Evolutionary conservation across 2,797 vertebrate genomes (phyloP).

Genomic region (Epinephelus coioides): DNA sequence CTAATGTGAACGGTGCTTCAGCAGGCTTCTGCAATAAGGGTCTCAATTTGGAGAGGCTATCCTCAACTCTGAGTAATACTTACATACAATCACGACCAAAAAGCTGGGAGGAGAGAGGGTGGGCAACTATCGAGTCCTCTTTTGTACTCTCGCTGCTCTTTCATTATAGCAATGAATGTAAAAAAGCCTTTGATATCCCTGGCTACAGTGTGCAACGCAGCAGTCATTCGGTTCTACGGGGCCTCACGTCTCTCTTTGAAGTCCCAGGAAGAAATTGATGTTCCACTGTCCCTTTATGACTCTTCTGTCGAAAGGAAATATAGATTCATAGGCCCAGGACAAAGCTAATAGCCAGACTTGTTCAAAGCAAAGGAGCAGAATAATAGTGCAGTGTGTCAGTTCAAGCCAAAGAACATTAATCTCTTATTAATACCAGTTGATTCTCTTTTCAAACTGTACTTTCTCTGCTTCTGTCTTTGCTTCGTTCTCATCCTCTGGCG

Average conservation of each 20-base stretch:
- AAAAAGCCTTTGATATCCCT: slow-evolving; percentile 77
- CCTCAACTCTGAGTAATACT: slow-evolving; percentile 76
- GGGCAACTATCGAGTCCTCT: slow-evolving; percentile 74
- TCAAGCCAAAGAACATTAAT: slow-evolving; percentile 80
- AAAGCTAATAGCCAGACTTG: slow-evolving; percentile 75
- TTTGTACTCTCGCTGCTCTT: slow-evolving; percentile 77
- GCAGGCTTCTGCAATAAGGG: slow-evolving; percentile 69
- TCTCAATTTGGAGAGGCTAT: slow-evolving; percentile 71
- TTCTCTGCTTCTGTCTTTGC: slow-evolving; percentile 55
- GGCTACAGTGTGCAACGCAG: slow-evolving; percentile 67
- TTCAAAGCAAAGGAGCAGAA: slow-evolving; percentile 71
- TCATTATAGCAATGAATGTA: slow-evolving; percentile 83
- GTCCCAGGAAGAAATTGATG: slow-evolving; percentile 81
- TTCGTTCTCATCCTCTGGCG: slow-evolving; percentile 51
- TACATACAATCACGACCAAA: slow-evolving; percentile 75
- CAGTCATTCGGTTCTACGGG: slow-evolving; percentile 68
- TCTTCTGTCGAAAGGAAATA: slow-evolving; percentile 78
- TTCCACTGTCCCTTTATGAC: slow-evolving; percentile 80
- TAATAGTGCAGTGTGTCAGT: slow-evolving; percentile 72
- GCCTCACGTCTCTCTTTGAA: slow-evolving; percentile 77
- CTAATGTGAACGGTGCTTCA: slow-evolving; percentile 74
- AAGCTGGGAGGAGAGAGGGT: slow-evolving; percentile 77
- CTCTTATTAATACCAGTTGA: slow-evolving; percentile 81
- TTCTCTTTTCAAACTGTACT: slow-evolving; percentile 75
- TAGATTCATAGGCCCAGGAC: slow-evolving; percentile 76